Base-by-base conservation (phyloP, 2,113 vertebrate species). In the Numenius arquata region DNA sequence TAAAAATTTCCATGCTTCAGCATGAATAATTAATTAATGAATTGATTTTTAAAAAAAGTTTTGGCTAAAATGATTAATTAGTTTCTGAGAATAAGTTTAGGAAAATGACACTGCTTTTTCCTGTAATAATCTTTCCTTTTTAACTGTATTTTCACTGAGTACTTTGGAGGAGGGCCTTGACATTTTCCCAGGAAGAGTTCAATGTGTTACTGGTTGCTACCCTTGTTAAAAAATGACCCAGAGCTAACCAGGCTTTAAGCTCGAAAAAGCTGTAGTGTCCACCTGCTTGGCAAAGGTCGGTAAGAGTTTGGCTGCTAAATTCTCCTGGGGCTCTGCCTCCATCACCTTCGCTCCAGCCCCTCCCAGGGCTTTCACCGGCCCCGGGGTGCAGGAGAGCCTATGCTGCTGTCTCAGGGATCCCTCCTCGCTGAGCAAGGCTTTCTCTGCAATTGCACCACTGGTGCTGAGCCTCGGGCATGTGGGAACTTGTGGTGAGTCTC, bases 1-100 rank as follows among this genome's bases (percentile, higher is more conserved):
- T 79, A 76, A 84, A 89, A 79, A 76, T 92, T 92, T 95, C 92
- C 84, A 59, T 76, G 66, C 21, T 93, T 92, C 41, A 79, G 53
- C 23, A 27, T 65, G 34, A 82, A 65, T 92, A 92, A 76, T 79
- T 52, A 45, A 68, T 70, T 47, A 15, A 41, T 82, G 48, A 36
- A 74, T 70, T 20, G 21, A 22, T 65, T 67, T 27, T 12, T 12
- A 7, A 79, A 76, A 4, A 12, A 56, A 58, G 16, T 29, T 86
- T 90, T 79, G 62, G 58, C 47, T 88, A 73, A 88, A 96, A 82
- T 91, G 45, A 88, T 80, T 89, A 38, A 63, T 62, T 68, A 18
- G 18, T 70, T 96, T 92, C 80, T 79, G 76, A 92, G 80, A 95
- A 68, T 55, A 78, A 58, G 20, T 58, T 92, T 80, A 76, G 88